Evolutionary conservation across 2,797 vertebrate genomes (phyloP).

Genomic region (Tragelaphus oryx): DNA sequence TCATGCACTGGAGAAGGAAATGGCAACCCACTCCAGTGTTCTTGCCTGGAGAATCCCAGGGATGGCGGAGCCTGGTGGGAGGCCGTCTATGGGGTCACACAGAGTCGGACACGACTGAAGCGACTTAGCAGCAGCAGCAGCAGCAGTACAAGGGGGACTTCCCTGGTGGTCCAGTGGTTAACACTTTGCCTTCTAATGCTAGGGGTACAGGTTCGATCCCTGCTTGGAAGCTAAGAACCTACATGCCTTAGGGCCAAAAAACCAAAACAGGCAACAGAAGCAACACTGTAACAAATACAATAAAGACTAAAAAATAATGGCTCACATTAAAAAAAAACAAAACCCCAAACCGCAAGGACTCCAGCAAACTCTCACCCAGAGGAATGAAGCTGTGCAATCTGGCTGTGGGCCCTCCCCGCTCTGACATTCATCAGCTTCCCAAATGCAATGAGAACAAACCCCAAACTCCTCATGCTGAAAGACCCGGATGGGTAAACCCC

Average conservation of each 20-base stretch:
- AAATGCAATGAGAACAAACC: neutral
- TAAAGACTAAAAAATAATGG: neutral
- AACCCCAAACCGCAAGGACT: neutral
- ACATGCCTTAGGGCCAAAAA: neutral
- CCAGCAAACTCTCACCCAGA: neutral
- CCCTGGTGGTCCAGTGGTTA: neutral
- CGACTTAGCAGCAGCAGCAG: too few relatives aligned
- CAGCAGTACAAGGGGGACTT: neutral
- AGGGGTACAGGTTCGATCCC: neutral
- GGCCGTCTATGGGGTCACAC: too few relatives aligned
- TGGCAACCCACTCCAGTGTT: too few relatives aligned
- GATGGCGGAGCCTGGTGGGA: too few relatives aligned
- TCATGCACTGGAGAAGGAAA: too few relatives aligned
- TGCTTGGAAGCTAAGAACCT: neutral
- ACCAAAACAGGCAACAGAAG: neutral
- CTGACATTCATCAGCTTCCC: neutral
- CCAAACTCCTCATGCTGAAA: neutral
- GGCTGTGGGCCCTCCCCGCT: neutral
- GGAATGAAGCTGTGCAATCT: neutral
- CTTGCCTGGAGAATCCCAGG: too few relatives aligned
- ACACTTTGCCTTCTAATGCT: neutral
- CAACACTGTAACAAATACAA: neutral
- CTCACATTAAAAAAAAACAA: neutral
- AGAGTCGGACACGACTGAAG: too few relatives aligned
- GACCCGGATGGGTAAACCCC: too few relatives aligned